phyloP scores from a whole-genome alignment of 2,113 vertebrate genomes.

The Myiopsitta monachus region DNA sequence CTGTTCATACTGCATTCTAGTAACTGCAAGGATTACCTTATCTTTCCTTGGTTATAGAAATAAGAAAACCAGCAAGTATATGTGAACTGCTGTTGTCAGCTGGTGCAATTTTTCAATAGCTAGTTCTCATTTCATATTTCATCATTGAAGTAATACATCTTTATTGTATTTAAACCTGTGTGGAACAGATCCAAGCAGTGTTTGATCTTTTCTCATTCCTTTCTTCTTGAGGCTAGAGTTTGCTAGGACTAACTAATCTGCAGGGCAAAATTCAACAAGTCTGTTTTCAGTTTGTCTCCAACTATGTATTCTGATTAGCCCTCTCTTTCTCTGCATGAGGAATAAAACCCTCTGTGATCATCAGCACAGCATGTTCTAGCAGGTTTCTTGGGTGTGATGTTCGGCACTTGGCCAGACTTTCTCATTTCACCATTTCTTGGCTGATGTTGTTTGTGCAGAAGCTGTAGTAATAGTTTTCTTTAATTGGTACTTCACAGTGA shows the following conservation, averaged over 20 bases:
- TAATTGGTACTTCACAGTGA: not conserved
- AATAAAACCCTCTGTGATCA: not conserved
- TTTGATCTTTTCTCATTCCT: not conserved
- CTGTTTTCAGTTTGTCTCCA: not conserved
- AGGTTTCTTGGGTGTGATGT: not conserved
- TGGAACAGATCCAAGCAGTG: not conserved
- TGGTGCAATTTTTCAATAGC: not conserved
- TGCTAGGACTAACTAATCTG: not conserved
- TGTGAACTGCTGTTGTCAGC: not conserved
- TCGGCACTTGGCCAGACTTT: not conserved
- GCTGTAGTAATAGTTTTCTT: not conserved
- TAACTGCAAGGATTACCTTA: not conserved
- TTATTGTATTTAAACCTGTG: not conserved
- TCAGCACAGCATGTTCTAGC: conserved; percentile 5
- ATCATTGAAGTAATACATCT: not conserved
- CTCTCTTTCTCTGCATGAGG: not conserved
- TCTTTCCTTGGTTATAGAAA: not conserved
- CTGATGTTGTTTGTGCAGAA: not conserved
- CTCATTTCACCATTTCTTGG: conserved; percentile 4
- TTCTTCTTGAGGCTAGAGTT: not conserved
- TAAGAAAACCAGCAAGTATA: not conserved
- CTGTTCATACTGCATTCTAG: not conserved
- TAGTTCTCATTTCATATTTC: not conserved
- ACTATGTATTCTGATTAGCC: not conserved
- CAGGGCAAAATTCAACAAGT: not conserved